These are phyloP conservation scores for Netelia fuscicornis DNA, from an alignment of 2,888 invertebrate genomes.

Conservation along the genomic window DNA sequence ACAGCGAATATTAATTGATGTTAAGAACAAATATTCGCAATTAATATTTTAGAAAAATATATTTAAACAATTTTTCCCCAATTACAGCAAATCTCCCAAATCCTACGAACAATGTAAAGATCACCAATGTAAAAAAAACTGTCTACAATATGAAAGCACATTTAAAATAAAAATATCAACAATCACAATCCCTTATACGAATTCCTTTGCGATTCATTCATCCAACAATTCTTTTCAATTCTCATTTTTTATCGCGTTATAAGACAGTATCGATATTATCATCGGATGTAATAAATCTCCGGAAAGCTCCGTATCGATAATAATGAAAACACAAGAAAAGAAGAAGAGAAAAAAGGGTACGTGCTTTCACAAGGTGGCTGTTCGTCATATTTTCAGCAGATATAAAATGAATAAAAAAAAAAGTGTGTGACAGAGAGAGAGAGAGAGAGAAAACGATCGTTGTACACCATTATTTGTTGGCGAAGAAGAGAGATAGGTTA, in stretches of 20 bases:
- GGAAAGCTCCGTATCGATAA: constrained; percentile 17
- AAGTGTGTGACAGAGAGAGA: too few relatives aligned
- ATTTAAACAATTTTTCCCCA: neutral
- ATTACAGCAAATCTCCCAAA: neutral
- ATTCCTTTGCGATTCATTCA: too few relatives aligned
- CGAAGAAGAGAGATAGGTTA: constrained; percentile 49
- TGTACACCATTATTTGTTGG: constrained; percentile 62
- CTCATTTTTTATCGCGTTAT: neutral
- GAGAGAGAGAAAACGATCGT: constrained; percentile 24
- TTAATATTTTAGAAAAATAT: neutral
- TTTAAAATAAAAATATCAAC: too few relatives aligned
- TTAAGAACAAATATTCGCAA: neutral
- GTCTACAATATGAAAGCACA: too few relatives aligned
- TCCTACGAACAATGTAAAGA: too few relatives aligned
- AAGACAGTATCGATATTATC: constrained; percentile 23
- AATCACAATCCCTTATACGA: too few relatives aligned
- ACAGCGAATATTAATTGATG: neutral
- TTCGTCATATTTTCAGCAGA: constrained; percentile 49
- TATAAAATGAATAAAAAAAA: neutral
- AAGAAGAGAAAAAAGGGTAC: constrained; percentile 5
- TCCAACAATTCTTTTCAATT: too few relatives aligned
- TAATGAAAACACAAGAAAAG: neutral
- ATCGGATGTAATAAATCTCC: constrained; percentile 52
- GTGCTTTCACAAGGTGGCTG: constrained; percentile 43
- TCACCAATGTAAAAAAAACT: too few relatives aligned